Evolutionary conservation across 2,797 vertebrate genomes (phyloP).

Genomic region (Apogon talboti): DNA sequence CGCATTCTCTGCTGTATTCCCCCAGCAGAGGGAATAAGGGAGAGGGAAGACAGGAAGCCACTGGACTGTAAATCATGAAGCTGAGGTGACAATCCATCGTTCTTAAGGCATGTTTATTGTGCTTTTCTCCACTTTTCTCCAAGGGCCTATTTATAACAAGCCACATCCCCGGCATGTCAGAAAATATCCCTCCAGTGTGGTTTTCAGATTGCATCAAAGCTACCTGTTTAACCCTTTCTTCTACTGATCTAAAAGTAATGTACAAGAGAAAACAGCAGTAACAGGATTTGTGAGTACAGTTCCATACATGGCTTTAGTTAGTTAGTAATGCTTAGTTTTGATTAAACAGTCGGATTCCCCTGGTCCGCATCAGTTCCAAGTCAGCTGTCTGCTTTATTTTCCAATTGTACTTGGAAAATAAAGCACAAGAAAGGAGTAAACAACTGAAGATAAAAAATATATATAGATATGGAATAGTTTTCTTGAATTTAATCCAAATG

Average conservation of each 20-base stretch:
- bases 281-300: too few relatives aligned
- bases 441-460: too few relatives aligned
- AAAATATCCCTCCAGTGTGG: conserved; percentile 48
- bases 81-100: conserved; percentile 74
- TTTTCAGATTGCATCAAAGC: conserved; percentile 30
- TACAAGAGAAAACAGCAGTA: too few relatives aligned
- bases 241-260: not conserved
- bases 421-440: too few relatives aligned
- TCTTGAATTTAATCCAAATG: too few relatives aligned
- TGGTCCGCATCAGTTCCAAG: too few relatives aligned
- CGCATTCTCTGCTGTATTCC: conserved; percentile 53
- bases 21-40: conserved; percentile 49
- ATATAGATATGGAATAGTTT: too few relatives aligned
- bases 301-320: too few relatives aligned
- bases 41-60: conserved; percentile 67
- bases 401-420: too few relatives aligned
- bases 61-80: conserved; percentile 77
- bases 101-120: conserved; percentile 77
- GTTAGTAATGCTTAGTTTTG: too few relatives aligned
- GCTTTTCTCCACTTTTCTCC: conserved; percentile 65
- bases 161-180: conserved; percentile 53
- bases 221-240: conserved; percentile 33
- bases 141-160: conserved; percentile 65
- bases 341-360: too few relatives aligned
- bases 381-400: too few relatives aligned